These are phyloP conservation scores for Prunella strophiata DNA, from an alignment of 2,797 vertebrate genomes.

Conservation along the genomic window DNA sequence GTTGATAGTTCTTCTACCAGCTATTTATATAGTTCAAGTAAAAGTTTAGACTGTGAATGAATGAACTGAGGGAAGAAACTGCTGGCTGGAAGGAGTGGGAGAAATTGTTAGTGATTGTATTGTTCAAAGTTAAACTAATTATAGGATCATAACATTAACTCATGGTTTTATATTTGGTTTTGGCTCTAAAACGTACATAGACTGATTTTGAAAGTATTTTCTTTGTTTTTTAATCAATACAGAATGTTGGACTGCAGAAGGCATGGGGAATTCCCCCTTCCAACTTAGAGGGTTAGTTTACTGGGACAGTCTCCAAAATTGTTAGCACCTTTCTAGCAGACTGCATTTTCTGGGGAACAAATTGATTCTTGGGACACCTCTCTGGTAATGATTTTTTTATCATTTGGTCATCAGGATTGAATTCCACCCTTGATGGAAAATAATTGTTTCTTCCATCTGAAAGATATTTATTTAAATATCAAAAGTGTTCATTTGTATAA, in stretches of 20 bases:
- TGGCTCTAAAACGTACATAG: neutral
- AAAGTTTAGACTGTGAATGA: constrained; percentile 23
- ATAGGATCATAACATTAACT: neutral
- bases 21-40: constrained; percentile 56
- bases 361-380: neutral
- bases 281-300: neutral
- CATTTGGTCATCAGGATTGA: neutral
- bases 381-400: neutral
- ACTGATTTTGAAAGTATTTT: neutral
- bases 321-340: neutral
- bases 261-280: neutral
- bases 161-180: neutral
- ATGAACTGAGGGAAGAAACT: neutral
- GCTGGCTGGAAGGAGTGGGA: neutral
- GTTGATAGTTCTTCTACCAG: constrained; percentile 17
- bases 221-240: neutral
- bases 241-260: neutral
- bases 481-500: neutral
- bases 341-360: neutral
- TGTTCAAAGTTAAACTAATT: neutral
- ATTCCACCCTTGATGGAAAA: neutral
- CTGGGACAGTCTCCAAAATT: neutral
- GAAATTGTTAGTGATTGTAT: neutral
- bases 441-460: neutral
- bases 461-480: constrained; percentile 3